Conservation (phyloP, 1,140 invertebrate genomes). For the Apolygus lucorum region DNA sequence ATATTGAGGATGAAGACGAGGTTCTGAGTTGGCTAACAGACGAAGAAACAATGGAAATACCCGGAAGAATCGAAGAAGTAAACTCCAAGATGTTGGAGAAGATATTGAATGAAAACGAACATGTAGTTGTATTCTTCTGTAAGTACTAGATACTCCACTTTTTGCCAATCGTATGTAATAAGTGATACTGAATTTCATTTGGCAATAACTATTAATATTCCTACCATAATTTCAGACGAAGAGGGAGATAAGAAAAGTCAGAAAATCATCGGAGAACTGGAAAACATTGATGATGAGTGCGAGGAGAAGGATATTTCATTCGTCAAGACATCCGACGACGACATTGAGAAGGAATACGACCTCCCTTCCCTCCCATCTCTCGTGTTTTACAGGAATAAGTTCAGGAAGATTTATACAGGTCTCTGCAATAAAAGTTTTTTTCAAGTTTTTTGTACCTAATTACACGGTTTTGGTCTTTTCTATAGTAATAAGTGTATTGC, state of each 20-base stretch:
- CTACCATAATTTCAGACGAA: constrained; percentile 68
- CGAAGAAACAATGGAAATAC: constrained; percentile 82
- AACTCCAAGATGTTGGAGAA: constrained; percentile 86
- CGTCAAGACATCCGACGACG: constrained; percentile 84
- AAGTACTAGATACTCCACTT: too few species aligned
- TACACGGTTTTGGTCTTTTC: too few species aligned
- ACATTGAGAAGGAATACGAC: constrained; percentile 82
- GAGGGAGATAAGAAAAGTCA: constrained; percentile 83
- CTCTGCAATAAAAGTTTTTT: too few species aligned
- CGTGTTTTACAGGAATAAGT: constrained; percentile 83
- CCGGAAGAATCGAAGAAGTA: constrained; percentile 89
- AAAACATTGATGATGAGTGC: constrained; percentile 91
- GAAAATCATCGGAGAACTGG: constrained; percentile 79
- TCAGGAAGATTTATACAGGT: constrained; percentile 74
- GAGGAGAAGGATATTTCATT: constrained; percentile 87
- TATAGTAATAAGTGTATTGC: too few species aligned
- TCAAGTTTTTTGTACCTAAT: too few species aligned
- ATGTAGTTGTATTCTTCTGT: constrained; percentile 90
- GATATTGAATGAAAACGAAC: constrained; percentile 75
- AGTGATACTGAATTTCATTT: too few species aligned
- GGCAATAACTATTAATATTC: too few species aligned
- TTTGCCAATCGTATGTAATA: too few species aligned
- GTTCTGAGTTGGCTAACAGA: constrained; percentile 84
- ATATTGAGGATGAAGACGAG: constrained; percentile 83
- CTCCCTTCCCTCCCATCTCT: constrained; percentile 70